Evolutionary conservation across 2,113 vertebrate species (phyloP), one percentile per base, ranked within the genome.

Genomic region (Cebus imitator): DNA sequence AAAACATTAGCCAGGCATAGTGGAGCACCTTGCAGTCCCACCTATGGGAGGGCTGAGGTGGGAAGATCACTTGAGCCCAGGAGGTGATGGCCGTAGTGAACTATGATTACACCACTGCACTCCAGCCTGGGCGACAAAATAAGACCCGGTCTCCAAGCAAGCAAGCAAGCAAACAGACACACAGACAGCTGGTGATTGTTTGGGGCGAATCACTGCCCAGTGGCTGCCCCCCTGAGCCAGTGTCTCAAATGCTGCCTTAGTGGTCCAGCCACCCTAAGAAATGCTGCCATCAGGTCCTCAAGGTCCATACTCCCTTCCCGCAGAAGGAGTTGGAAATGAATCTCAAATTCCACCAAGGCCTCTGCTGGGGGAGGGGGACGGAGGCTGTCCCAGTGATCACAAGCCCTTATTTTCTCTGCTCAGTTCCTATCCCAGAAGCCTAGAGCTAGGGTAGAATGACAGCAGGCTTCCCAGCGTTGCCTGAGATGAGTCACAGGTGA

Each of bases 401-500:
- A 79, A 86, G 35, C 48, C 27, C 45, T 13, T 1, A 14, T 27
- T 94, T 92, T 45, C 80, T 90, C 78, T 32, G 17, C 2, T 87
- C 48, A 32, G 50, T 30, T 64, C 76, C 48, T 66, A 40, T 43
- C 30, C 76, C 27, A 9, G 66, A 55, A 40, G 43, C 82, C 52
- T 48, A 14, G 45, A 30, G 57, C 37, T 30, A 3, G 35, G 25
- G 23, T n/a, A 13, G n/a, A 12, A 43, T 6, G 61, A 18, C 68
- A 48, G 45, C 73, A 13, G 4, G 17, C 75, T 80, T 40, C 37
- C 20, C 17, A 70, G 45, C 43, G 0, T 72, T 27, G 6, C 58
- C 70, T 73, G 21, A 3, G 32, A 50, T 96, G 96, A 97, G 80
- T 98, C 97, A 94, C 76, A 76, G 66, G 81, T 61, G 18, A 75